Conservation (phyloP, 1,140 invertebrate genomes). For the Rhagoletis pomonella region DNA sequence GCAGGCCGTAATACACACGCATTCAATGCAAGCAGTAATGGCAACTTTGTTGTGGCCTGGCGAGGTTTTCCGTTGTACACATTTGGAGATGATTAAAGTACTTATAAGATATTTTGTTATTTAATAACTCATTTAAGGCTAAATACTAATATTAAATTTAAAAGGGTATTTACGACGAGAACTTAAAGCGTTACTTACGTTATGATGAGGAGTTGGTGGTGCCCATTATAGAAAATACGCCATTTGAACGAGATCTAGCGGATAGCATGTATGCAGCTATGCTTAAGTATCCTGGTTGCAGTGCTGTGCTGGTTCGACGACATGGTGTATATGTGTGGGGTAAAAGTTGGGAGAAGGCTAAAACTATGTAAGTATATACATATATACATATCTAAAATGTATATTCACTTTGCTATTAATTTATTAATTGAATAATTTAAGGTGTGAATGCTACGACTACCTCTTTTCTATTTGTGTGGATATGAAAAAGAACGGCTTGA, state of each 20-base stretch:
- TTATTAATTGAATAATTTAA: constrained; percentile 73
- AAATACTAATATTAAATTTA: constrained; percentile 57
- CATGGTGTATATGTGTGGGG: constrained; percentile 99
- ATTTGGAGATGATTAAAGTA: constrained; percentile 99
- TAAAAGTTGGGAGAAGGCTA: constrained; percentile 94
- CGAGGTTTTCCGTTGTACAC: constrained; percentile 90
- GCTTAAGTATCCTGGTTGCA: constrained; percentile 89
- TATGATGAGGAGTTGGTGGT: constrained; percentile 96
- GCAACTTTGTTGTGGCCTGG: constrained; percentile 91
- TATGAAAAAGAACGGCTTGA: constrained; percentile 88
- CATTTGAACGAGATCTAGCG: constrained; percentile 92
- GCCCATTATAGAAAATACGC: constrained; percentile 98
- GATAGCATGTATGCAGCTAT: constrained; percentile 87
- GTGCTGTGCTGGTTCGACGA: constrained; percentile 93
- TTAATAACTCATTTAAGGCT: background rate
- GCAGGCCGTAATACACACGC: constrained; percentile 96
- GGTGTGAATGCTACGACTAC: constrained; percentile 97
- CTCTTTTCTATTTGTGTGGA: constrained; percentile 93
- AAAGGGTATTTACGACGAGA: constrained; percentile 87
- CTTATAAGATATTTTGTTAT: background rate
- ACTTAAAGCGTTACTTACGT: constrained; percentile 82
- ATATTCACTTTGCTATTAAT: background rate
- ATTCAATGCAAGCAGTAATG: constrained; percentile 94
- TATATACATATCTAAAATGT: background rate
- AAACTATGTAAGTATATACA: constrained; percentile 88